phyloP scores from a whole-genome alignment of 2,797 vertebrate species.

The Poecilia gillii region DNA sequence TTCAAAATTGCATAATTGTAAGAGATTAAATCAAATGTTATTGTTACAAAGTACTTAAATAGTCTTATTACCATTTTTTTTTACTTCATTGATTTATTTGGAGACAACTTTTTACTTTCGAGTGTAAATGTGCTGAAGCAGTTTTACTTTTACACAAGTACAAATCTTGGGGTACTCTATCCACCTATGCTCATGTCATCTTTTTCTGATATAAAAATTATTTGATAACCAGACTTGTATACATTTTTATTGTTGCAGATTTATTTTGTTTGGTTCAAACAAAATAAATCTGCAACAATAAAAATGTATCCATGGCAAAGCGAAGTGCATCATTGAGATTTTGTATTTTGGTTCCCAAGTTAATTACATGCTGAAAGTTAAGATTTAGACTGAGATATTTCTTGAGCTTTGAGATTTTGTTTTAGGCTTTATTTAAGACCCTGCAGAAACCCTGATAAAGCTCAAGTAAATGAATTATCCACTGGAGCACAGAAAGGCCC shows the following conservation, averaged over 20 bases:
- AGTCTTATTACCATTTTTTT: background rate
- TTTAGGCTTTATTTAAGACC: conserved; percentile 14
- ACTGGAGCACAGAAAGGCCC: conserved; percentile 33
- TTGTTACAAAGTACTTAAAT: background rate
- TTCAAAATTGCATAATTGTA: background rate
- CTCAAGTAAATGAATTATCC: conserved; percentile 57
- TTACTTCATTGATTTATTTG: background rate
- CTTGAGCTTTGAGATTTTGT: background rate
- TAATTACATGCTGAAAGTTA: conserved; percentile 9
- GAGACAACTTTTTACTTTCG: background rate
- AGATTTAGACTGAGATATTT: background rate
- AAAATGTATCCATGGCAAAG: background rate
- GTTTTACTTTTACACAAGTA: background rate
- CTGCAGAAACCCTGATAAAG: conserved; percentile 50
- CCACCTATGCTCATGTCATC: background rate
- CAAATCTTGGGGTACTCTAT: background rate
- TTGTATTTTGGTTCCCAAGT: background rate
- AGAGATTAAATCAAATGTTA: background rate
- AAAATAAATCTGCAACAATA: background rate
- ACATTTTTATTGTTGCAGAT: too few relatives aligned
- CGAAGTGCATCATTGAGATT: background rate
- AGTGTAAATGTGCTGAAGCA: background rate
- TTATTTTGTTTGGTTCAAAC: too few relatives aligned
- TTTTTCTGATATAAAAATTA: background rate
- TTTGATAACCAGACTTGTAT: background rate